A percentile compares a stretch with the other conserved stretches of the same genome.
These are phyloP conservation scores for Pocillopora meandrina DNA, from an alignment of 92 coral and sea anemone genomes.

Conservation along the genomic window DNA sequence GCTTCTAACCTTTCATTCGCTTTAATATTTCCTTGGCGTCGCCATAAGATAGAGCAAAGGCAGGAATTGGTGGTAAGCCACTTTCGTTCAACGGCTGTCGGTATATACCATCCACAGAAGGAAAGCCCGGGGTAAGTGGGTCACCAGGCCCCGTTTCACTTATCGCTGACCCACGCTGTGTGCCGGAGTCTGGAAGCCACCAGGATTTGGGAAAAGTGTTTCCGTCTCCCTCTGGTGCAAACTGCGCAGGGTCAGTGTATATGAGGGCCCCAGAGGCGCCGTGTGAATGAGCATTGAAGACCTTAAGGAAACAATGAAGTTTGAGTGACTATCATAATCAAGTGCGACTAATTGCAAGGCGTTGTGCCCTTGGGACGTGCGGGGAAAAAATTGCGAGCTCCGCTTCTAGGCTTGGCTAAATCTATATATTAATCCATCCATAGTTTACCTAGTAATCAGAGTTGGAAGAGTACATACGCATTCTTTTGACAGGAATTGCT, in stretches of 20 bases:
- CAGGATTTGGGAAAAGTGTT: conserved; percentile 75
- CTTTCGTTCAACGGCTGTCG: conserved; percentile 53
- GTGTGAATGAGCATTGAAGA: conserved; percentile 62
- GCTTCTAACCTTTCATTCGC: conserved; percentile 76
- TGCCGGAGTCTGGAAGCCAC: conserved; percentile 94
- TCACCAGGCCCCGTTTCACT: conserved; percentile 73
- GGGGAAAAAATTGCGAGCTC: too few species aligned
- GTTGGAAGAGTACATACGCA: too few species aligned
- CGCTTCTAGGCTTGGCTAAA: too few species aligned
- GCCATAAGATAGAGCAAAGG: conserved; percentile 72
- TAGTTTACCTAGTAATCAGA: too few species aligned
- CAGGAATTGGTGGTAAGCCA: conserved; percentile 71
- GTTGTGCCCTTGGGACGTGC: neutral
- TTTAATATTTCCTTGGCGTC: conserved; percentile 75
- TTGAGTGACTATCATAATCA: neutral
- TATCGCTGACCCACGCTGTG: conserved; percentile 84
- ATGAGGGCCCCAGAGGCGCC: conserved; percentile 90
- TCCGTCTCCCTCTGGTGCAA: conserved; percentile 77
- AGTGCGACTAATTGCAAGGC: neutral
- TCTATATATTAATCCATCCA: too few species aligned
- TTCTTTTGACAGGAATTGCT: too few species aligned
- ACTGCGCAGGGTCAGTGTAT: conserved; percentile 90
- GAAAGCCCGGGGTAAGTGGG: conserved; percentile 85
- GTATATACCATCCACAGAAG: conserved; percentile 83
- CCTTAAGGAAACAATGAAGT: conserved; percentile 37